Base-by-base conservation (phyloP, 2,888 invertebrate genomes). In the Microplitis deprimator region DNA sequence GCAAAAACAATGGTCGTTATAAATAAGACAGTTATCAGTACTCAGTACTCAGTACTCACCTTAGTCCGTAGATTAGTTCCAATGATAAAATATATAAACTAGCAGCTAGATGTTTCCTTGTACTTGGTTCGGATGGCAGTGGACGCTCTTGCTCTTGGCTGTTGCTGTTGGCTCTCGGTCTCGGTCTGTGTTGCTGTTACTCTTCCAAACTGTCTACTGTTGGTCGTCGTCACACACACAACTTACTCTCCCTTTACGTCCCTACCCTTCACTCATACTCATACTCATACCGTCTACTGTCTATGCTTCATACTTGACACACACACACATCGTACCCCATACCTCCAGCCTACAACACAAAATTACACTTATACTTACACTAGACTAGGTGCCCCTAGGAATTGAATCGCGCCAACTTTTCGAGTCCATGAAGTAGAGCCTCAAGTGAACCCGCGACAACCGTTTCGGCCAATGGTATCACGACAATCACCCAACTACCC, bases 91-190 rank as follows among this genome's bases (percentile, higher is more conserved):
- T 81, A 82, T 29, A 29, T 29, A 3, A 29, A 29, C 82, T 82
- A 82, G 75, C 79, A 80, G 81, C 79, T 81, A 81, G 81, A 79
- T 80, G 83, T 83, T 85, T 86, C 85, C 86, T 85, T 85, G 85
- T 84, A 85, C 87, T 85, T 84, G 84, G 50, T 50, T 50, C 50
- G 50, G 85, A 85, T 87, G 88, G 87, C 88, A 88, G 88, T 88
- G 87, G 87, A 86, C 87, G 86, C 87, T 85, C 84, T 85, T 85
- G 83, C 81, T 29, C 29, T 29, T 29, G 29, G 29, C 29, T 29
- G 50, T 3, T 50, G 50, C 50, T 50, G 10, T 50, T 50, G 50
- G 50, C 10, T 29, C 29, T 29, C 29, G 29, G 29, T 29, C 29
- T 62, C 40, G 41, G 68, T 60, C 13, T 60, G 67, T 13, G 40